Conservation (phyloP, 2,888 invertebrate species). For the Leucoptera coffeella region DNA sequence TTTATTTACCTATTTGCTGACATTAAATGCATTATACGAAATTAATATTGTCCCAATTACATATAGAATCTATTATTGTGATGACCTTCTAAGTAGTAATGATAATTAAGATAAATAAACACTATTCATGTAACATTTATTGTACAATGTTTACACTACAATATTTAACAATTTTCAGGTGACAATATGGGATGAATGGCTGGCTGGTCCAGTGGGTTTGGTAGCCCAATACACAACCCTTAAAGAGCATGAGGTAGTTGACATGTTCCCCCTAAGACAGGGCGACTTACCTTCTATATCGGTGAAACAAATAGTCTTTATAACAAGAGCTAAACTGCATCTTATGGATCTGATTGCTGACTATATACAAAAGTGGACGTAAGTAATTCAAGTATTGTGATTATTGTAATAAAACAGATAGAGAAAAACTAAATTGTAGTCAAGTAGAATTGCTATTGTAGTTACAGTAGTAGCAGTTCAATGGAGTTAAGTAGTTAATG, state of each 20-base stretch:
- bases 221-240: slow-evolving; percentile 75
- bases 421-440: too few relatives aligned
- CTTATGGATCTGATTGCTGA: slow-evolving; percentile 83
- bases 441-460: too few relatives aligned
- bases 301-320: slow-evolving; percentile 82
- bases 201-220: slow-evolving; percentile 80
- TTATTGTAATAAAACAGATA: too few relatives aligned
- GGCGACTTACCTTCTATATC: slow-evolving; percentile 64
- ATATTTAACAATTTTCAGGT: slow-evolving; percentile 28
- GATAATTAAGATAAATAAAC: too few relatives aligned
- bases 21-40: neutral
- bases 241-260: slow-evolving; percentile 76
- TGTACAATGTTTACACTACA: neutral
- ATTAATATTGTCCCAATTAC: neutral
- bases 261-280: slow-evolving; percentile 71
- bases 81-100: too few relatives aligned
- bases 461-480: too few relatives aligned
- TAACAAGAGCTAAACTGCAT: slow-evolving; percentile 72
- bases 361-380: too few relatives aligned
- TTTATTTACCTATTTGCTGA: too few relatives aligned
- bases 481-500: too few relatives aligned
- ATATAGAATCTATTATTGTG: too few relatives aligned
- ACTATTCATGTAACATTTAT: too few relatives aligned
- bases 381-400: too few relatives aligned
- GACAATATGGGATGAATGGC: slow-evolving; percentile 83